Percentiles rank a stretch among this genome's conserved stretches.
Conservation (phyloP, 2,113 vertebrate species). For the Ploceus nigricollis region DNA sequence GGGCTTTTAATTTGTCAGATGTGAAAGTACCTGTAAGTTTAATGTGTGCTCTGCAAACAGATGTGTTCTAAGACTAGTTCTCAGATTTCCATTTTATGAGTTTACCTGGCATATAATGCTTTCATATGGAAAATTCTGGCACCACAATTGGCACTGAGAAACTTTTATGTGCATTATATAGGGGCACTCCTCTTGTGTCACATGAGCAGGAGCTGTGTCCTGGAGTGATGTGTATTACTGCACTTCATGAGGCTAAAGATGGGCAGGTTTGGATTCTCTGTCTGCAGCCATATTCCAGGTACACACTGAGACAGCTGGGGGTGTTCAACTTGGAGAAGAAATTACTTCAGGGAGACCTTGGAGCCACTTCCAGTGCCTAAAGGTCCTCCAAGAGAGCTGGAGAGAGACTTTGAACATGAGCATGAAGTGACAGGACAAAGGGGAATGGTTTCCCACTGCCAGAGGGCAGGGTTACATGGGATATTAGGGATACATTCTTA, state of each 20-base stretch:
- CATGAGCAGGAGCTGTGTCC: neutral
- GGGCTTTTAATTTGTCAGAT: neutral
- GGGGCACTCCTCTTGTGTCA: rapidly evolving
- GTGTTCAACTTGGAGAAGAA: neutral
- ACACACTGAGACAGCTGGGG: neutral
- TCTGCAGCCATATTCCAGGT: neutral
- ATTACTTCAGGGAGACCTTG: neutral
- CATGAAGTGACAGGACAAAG: neutral
- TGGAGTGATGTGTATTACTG: neutral
- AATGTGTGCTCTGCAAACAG: neutral
- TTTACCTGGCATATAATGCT: neutral
- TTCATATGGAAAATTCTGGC: neutral
- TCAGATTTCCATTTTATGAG: neutral
- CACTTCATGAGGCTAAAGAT: neutral
- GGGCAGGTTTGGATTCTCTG: neutral
- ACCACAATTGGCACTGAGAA: neutral
- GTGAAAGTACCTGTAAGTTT: neutral
- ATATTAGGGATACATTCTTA: neutral
- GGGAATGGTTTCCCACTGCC: neutral
- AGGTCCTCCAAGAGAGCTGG: neutral
- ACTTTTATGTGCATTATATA: rapidly evolving
- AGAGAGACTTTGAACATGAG: neutral
- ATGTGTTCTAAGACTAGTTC: neutral
- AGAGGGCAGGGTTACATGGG: neutral
- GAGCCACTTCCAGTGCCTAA: neutral